A percentile compares a stretch with the other conserved stretches of the same genome.
phyloP scores from a whole-genome alignment of 2,113 vertebrate species.

The Poicephalus gulielmi region DNA sequence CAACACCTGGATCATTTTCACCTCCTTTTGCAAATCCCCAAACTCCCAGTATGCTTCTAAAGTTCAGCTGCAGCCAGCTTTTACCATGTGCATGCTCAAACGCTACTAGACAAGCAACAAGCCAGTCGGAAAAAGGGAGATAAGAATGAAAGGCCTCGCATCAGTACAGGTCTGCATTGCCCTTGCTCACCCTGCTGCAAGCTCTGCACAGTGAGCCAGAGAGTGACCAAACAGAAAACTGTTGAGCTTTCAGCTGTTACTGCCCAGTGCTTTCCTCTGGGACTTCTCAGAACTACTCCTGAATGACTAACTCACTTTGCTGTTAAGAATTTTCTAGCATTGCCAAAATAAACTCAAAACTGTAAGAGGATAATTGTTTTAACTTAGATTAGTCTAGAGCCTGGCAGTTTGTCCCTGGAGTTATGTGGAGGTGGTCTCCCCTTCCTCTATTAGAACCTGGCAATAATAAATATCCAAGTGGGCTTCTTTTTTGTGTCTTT shows the following conservation, averaged over 20 bases:
- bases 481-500: neutral
- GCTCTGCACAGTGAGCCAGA: neutral
- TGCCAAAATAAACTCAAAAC: slow-evolving; percentile 50
- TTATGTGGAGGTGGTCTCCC: neutral
- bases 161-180: neutral
- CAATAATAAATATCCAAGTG: neutral
- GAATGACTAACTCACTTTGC: neutral
- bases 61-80: neutral
- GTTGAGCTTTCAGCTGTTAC: neutral
- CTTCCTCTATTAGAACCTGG: neutral
- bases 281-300: neutral
- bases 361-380: slow-evolving; percentile 45
- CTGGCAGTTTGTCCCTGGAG: neutral
- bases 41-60: neutral
- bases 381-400: slow-evolving; percentile 9
- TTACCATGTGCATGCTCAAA: neutral
- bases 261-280: neutral
- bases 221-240: neutral
- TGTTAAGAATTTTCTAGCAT: neutral
- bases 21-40: neutral
- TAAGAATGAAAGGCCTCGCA: neutral
- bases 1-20: neutral
- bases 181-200: neutral
- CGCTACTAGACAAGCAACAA: neutral
- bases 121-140: neutral